phyloP scores from a whole-genome alignment of 1,140 invertebrate species.

The Drosophila ercepeae region DNA sequence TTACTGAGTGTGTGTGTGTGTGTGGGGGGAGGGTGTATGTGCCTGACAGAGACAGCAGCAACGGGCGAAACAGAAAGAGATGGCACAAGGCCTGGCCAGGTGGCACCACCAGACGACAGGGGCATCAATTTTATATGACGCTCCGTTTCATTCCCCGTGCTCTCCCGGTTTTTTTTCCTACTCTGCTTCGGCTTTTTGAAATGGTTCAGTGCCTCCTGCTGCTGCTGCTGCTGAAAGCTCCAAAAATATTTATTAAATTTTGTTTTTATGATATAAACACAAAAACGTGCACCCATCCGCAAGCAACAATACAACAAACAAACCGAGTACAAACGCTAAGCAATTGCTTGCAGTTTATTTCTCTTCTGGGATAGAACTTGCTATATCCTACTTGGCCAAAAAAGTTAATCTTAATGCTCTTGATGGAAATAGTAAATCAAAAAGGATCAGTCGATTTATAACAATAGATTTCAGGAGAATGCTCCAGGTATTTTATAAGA shows the following conservation, averaged over 20 bases:
- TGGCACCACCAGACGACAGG: conserved; percentile 58
- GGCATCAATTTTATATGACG: conserved; percentile 75
- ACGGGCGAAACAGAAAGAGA: conserved; percentile 10
- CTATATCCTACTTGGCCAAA: neutral
- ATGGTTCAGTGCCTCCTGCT: conserved; percentile 31
- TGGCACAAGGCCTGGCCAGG: conserved; percentile 54
- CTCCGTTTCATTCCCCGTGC: conserved; percentile 21
- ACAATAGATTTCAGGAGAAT: too few relatives aligned
- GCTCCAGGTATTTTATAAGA: too few relatives aligned
- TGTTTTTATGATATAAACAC: conserved; percentile 57
- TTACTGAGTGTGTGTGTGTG: conserved; percentile 57
- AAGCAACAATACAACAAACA: conserved; percentile 29
- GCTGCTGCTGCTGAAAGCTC: conserved; percentile 30
- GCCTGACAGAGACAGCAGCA: conserved; percentile 5
- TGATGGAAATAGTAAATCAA: neutral
- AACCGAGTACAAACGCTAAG: conserved; percentile 31
- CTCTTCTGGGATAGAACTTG: neutral
- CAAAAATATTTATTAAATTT: conserved; percentile 76
- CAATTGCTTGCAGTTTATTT: conserved; percentile 62
- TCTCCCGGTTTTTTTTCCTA: conserved; percentile 18
- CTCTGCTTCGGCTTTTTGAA: conserved; percentile 17
- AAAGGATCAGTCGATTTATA: too few relatives aligned
- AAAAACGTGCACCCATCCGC: conserved; percentile 16
- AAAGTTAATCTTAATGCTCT: neutral
- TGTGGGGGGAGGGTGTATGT: neutral